Percentiles rank a stretch among this genome's conserved stretches.
phyloP scores from a whole-genome alignment of 2,888 invertebrate genomes.

The Ecdyonurus torrentis region DNA sequence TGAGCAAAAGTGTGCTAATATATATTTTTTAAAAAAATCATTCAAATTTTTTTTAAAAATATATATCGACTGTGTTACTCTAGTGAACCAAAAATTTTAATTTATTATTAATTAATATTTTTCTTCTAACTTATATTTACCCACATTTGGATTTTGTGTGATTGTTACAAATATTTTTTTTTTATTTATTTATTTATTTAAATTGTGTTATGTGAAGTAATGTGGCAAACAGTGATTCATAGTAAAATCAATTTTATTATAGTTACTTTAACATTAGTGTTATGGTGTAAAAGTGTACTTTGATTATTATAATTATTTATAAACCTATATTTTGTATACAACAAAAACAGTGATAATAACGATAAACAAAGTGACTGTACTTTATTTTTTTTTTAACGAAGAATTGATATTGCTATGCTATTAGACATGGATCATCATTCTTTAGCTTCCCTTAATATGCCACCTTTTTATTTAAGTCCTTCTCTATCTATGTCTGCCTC shows the following conservation, averaged over 20 bases:
- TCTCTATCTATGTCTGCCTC: slow-evolving; percentile 13
- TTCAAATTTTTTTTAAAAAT: too few species aligned
- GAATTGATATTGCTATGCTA: slow-evolving; percentile 34
- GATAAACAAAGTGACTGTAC: too few species aligned
- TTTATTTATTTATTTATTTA: not conserved
- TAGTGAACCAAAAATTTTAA: not conserved
- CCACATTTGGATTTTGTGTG: not conserved
- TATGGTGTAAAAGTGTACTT: not conserved
- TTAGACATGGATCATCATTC: slow-evolving; percentile 58
- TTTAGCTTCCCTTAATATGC: slow-evolving; percentile 76
- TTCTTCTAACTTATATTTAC: too few species aligned
- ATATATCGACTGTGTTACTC: not conserved
- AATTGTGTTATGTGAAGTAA: not conserved
- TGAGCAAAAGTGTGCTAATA: too few species aligned
- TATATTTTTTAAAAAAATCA: too few species aligned
- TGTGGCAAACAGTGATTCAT: not conserved
- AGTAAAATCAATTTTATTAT: not conserved
- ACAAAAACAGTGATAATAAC: too few species aligned
- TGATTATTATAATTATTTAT: not conserved
- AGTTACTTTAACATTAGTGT: not conserved
- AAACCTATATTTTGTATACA: too few species aligned
- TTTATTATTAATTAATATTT: not conserved
- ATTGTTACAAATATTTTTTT: too few species aligned
- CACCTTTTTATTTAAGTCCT: slow-evolving; percentile 62
- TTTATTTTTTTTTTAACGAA: slow-evolving; percentile 1